Evolutionary conservation across 2,797 vertebrate genomes (phyloP).

Genomic region (Pitangus sulphuratus): DNA sequence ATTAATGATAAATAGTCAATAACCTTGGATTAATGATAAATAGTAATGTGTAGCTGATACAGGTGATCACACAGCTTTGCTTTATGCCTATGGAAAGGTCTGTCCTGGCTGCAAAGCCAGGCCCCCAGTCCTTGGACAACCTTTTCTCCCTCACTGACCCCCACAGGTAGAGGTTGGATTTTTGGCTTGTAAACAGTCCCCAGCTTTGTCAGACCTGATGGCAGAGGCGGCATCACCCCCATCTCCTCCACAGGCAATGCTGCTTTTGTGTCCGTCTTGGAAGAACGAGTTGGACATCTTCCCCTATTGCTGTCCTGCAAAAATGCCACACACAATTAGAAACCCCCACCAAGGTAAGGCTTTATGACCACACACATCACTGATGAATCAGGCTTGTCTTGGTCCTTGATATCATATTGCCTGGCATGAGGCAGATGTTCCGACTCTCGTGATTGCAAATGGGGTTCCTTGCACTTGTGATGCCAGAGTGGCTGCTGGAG

Average conservation of each 20-base stretch:
- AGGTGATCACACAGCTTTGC: neutral
- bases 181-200: neutral
- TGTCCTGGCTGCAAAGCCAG: neutral
- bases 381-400: rapidly evolving
- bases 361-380: neutral
- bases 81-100: neutral
- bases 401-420: neutral
- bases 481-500: neutral
- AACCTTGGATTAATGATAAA: constrained; percentile 19
- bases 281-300: neutral
- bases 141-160: neutral
- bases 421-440: rapidly evolving
- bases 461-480: rapidly evolving
- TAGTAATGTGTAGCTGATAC: neutral
- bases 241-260: neutral
- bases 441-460: rapidly evolving
- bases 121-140: neutral
- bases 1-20: neutral
- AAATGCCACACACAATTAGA: neutral
- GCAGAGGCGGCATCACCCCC: neutral
- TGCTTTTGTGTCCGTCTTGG: neutral
- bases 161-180: neutral
- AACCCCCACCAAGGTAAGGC: neutral
- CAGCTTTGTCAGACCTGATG: neutral
- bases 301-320: neutral